Conservation (phyloP, 2,888 invertebrate species). For the Byasa hedistus region DNA sequence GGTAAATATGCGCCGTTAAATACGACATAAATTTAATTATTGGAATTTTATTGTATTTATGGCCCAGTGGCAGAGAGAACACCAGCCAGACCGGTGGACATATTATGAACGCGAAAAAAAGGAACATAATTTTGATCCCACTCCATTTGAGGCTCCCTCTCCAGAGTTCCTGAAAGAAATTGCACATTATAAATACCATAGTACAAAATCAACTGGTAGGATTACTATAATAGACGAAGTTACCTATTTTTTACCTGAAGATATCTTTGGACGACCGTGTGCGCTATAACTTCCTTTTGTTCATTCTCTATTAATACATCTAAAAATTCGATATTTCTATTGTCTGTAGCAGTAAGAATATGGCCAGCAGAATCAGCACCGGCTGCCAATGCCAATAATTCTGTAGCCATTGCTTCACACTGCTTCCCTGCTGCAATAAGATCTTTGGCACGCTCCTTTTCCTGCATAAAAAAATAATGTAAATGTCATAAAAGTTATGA, state of each 20-base stretch:
- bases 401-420: conserved; percentile 98
- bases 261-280: conserved; percentile 98
- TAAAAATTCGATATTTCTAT: conserved; percentile 95
- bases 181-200: conserved; percentile 28
- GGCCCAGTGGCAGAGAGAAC: conserved; percentile 96
- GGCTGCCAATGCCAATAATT: conserved; percentile 94
- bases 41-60: conserved; percentile 98
- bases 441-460: conserved; percentile 99
- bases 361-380: conserved; percentile 96
- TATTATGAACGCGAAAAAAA: conserved; percentile 94
- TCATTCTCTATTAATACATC: conserved; percentile 99
- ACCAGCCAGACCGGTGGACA: conserved; percentile 98
- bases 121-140: conserved; percentile 94
- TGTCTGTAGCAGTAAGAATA: conserved; percentile 96
- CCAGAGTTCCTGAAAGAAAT: conserved; percentile 93
- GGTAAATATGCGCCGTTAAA: conserved; percentile 98
- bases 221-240: conserved; percentile 51
- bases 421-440: conserved; percentile 96
- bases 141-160: conserved; percentile 98
- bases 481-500: background rate
- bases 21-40: conserved; percentile 99
- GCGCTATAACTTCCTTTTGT: conserved; percentile 98
- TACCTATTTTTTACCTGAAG: conserved; percentile 89
- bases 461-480: conserved; percentile 68
- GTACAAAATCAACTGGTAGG: conserved; percentile 27